Base-by-base conservation (phyloP, 1,140 invertebrate genomes). In the Lethrus apterus region DNA sequence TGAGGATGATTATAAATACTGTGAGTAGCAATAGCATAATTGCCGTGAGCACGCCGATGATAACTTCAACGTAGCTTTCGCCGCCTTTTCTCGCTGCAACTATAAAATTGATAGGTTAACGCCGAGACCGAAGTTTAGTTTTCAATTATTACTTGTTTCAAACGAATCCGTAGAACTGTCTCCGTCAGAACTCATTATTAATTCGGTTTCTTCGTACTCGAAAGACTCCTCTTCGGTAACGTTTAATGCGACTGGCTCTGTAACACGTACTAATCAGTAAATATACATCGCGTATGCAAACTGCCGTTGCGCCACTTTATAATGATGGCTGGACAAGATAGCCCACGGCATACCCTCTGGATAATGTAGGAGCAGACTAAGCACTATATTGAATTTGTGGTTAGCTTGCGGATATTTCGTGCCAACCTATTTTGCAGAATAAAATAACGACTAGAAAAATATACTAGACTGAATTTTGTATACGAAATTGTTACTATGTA, bases 41-140 rank as follows among this genome's bases (percentile, higher is more conserved):
- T 17, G 81, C 83, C 23, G 79, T 83, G 42, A 86, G 63, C 5
- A 83, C 79, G 15, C 83, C 83, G 50, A 86, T 83, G 38, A 86
- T 69, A 41, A 84, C 75, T 57, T 84, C 83, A 24, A 83, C 77
- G 59, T 79, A 78, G 44, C 78, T 74, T 51, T 82, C 74, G 47
- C 73, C 72, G 44, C 75, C 75, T 59, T 77, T 72, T 35, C 71
- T 61, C 10, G 77, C 76, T 50, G 76, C 73, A 59, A 80, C 78
- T 81, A 58, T 45, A 63, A 63, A 46, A 52, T 38, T 38, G 24
- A 38, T 20, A 21, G 10, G 18, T 21, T 38, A 38, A 10, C 10
- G 35, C n/a, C 14, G 35, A 38, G n/a, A n/a, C n/a, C 14, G 18
- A n/a, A 38, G 24, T 38, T 38, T 38, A 38, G 24, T 21, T 38